phyloP scores from a whole-genome alignment of 2,113 vertebrate genomes.

The Nothoprocta pentlandii region DNA sequence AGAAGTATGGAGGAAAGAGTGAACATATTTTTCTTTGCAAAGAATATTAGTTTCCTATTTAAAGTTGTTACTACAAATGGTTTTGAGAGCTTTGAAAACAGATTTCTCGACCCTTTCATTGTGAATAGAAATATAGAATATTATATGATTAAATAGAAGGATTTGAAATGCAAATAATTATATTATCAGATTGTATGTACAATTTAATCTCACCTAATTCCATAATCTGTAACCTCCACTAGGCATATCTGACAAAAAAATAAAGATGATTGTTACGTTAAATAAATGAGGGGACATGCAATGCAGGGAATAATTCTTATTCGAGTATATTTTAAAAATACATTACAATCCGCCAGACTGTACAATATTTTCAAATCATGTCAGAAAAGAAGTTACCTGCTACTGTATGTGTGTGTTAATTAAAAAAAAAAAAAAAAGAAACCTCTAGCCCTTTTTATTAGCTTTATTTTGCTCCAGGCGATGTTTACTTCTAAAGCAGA shows the following conservation, averaged over 20 bases:
- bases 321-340: not conserved
- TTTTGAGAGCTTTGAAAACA: not conserved
- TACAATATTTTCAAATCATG: not conserved
- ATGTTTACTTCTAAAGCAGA: not conserved
- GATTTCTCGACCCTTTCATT: not conserved
- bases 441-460: not conserved
- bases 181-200: not conserved
- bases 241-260: not conserved
- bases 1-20: not conserved
- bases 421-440: not conserved
- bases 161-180: not conserved
- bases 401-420: not conserved
- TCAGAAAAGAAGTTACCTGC: not conserved
- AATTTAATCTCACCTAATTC: not conserved
- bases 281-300: not conserved
- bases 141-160: not conserved
- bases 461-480: not conserved
- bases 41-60: not conserved
- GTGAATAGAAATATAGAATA: not conserved
- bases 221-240: not conserved
- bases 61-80: not conserved
- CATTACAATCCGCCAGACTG: not conserved
- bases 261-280: not conserved
- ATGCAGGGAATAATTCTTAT: not conserved
- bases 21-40: not conserved